These are phyloP conservation scores for Monochamus alternatus DNA, from an alignment of 2,888 invertebrate species.

Conservation along the genomic window DNA sequence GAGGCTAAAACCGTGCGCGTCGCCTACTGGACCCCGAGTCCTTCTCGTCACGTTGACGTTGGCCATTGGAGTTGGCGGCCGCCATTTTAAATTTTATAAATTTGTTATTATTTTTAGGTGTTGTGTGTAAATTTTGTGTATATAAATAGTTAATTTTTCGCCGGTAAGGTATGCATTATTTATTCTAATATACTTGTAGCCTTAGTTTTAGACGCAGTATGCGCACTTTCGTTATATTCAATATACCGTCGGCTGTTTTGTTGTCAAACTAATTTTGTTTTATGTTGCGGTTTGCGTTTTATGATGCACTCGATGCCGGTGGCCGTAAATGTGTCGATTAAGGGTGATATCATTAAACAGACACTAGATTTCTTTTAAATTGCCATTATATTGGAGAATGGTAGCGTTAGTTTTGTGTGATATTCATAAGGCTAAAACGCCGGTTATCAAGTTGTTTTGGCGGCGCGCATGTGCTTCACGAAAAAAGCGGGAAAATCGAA, in stretches of 20 bases:
- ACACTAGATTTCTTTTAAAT: neutral
- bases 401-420: neutral
- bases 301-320: neutral
- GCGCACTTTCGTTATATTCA: neutral
- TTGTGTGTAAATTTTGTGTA: slow-evolving; percentile 61
- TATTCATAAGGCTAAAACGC: slow-evolving; percentile 42
- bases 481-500: slow-evolving; percentile 50
- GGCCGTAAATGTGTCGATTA: neutral
- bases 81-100: slow-evolving; percentile 68
- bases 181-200: slow-evolving; percentile 30
- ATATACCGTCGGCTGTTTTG: slow-evolving; percentile 36
- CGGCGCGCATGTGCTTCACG: slow-evolving; percentile 42
- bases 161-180: slow-evolving; percentile 46
- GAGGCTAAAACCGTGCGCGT: slow-evolving; percentile 79
- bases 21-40: slow-evolving; percentile 80
- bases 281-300: slow-evolving; percentile 2
- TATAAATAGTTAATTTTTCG: slow-evolving; percentile 49
- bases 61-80: slow-evolving; percentile 63
- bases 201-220: neutral
- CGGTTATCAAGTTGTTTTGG: slow-evolving; percentile 49
- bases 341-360: neutral
- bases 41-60: slow-evolving; percentile 75
- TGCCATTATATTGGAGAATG: slow-evolving; percentile 22
- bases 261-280: slow-evolving; percentile 40
- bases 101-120: slow-evolving; percentile 62